phyloP scores from a whole-genome alignment of 2,113 vertebrate genomes.

The Psophia crepitans region DNA sequence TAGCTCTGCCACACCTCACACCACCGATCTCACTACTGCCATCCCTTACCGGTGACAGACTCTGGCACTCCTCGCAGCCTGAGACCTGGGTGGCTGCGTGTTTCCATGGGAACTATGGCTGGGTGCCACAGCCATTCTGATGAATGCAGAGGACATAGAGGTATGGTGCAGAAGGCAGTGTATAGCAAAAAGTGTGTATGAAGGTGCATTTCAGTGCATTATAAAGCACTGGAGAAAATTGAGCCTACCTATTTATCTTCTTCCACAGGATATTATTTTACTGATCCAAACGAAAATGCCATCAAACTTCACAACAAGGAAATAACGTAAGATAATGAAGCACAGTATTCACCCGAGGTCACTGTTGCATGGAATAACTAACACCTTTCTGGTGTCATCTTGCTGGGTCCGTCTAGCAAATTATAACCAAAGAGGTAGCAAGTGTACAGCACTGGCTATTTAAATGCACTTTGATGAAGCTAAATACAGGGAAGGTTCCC shows the following conservation, averaged over 20 bases:
- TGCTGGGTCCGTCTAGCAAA: neutral
- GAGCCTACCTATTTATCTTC: neutral
- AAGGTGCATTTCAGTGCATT: neutral
- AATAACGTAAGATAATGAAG: slow-evolving; percentile 31
- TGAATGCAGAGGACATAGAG: too few species aligned
- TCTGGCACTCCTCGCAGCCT: too few species aligned
- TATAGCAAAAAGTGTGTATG: neutral
- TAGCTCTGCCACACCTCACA: too few species aligned
- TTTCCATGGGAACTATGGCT: too few species aligned
- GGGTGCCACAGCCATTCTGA: too few species aligned
- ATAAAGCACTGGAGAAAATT: neutral
- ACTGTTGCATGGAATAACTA: slow-evolving; percentile 29
- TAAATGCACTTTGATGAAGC: neutral
- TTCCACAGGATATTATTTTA: slow-evolving; percentile 15
- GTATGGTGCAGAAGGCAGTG: too few species aligned
- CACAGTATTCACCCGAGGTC: slow-evolving; percentile 13
- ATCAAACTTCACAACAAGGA: neutral
- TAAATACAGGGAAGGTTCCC: neutral
- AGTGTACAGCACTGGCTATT: neutral
- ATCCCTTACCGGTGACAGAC: too few species aligned
- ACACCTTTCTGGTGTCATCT: neutral
- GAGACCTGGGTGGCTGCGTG: too few species aligned
- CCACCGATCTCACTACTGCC: too few species aligned
- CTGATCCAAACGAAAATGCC: neutral
- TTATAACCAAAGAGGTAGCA: neutral